Conservation (phyloP, 2,888 invertebrate genomes). For the Meiosimyza platycephala region DNA sequence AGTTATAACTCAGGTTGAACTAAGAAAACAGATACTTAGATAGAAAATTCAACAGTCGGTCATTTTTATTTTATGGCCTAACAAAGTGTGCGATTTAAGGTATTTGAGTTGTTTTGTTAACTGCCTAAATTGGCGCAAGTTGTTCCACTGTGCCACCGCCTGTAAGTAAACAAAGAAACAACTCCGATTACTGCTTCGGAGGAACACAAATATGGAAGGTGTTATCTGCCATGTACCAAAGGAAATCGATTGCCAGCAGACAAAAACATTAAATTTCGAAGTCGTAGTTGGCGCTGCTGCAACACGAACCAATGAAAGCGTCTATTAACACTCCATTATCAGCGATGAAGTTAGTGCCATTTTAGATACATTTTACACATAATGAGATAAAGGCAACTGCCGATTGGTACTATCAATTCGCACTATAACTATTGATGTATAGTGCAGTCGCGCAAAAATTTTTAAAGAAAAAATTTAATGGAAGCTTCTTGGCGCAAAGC, state of each 20-base stretch:
- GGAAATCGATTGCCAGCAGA: constrained; percentile 1
- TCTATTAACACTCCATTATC: constrained; percentile 24
- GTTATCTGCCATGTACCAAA: neutral
- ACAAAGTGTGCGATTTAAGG: neutral
- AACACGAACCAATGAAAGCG: neutral
- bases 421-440: neutral
- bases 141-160: no score
- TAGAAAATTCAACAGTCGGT: neutral
- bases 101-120: neutral
- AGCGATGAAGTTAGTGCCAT: neutral
- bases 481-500: constrained; percentile 14
- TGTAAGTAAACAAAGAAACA: no score
- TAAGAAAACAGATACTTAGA: neutral
- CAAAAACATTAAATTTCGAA: neutral
- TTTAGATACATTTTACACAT: constrained; percentile 6
- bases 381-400: constrained; percentile 1
- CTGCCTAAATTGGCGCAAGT: neutral
- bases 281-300: neutral
- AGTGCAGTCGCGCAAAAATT: neutral
- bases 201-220: constrained; percentile 8
- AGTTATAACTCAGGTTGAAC: no score
- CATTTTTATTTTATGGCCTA: neutral
- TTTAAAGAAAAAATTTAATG: constrained; percentile 27
- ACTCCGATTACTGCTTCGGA: neutral
- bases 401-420: neutral